Evolutionary conservation across 2,797 vertebrate genomes (phyloP), one percentile per base, ranked within the genome.

Genomic region (Mormyrus hasselquistii): DNA sequence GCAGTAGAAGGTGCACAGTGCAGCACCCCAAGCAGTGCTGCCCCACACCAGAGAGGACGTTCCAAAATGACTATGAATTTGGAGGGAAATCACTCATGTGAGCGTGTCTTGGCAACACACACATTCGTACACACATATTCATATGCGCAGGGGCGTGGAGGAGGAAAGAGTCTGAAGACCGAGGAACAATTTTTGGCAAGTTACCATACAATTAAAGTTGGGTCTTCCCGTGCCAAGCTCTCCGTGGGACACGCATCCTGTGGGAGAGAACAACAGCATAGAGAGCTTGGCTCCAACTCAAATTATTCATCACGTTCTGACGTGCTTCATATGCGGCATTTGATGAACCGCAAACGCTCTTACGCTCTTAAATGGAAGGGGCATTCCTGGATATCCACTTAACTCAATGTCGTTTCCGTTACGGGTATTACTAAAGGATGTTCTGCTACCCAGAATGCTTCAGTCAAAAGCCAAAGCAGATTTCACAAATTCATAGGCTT

Each of bases 151-250:
- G 79, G 79, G 79, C 79, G 79, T 84, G 79, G 79, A 19, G 8
- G 79, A 84, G 47, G 3, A 84, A n/a, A 3, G 44, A 84, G 79
- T 84, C n/a, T 50, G 47, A 50, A 84, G 44, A 22, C 19, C 0
- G 79, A 49, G 44, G 44, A 50, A 84, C 79, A 49, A 50, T 90
- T 88, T 91, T 90, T 89, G 89, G 90, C 89, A 91, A 79, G 88
- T 87, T 88, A 90, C 88, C 50, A 86, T 89, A 88, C 89, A 83
- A 90, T 89, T 90, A 91, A 87, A 89, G 87, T 84, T 49, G 79
- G 79, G 82, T 82, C 25, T 47, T 87, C 87, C 25, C 1, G 22
- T 89, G 90, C 89, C 88, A 91, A 90, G 86, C 52, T 84, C 62
- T 90, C 88, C 10, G 7, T 34, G 83, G 55, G 69, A 91, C 89